Evolutionary conservation across 2,888 invertebrate species (phyloP), one percentile per base, ranked within the genome.

Genomic region (Artemia sinica): DNA sequence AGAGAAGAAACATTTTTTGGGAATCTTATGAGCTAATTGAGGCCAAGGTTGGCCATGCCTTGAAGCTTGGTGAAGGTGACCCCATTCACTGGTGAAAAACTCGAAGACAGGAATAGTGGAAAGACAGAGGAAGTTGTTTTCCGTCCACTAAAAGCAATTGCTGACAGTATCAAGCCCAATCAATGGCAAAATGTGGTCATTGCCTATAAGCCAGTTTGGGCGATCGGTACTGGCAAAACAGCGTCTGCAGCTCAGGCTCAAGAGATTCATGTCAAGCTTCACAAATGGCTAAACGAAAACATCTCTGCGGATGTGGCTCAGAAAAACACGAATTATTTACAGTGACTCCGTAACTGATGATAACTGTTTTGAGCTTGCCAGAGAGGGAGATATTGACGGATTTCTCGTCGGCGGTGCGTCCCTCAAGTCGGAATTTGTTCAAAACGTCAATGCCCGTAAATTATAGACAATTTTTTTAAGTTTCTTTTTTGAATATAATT

Each of bases 361-460:
- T 18, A 18, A 18, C 18, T 18, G 18, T 18, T 1, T 1, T 18
- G 18, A 18, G 18, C 18, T 18, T 18, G 95, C 87, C 1, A 83
- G 85, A 69, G 87, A 91, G 77, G 83, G 86, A 7, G 97, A 98
- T 77, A 94, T 98, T 75, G 98, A 98, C 80, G 98, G 98, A 8
- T 98, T 97, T 80, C 84, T 99, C 14, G 98, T 98, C 8, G 98
- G 98, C 28, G 98, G 98, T 28, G 98, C 98, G 65, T 95, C 96
- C 18, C 82, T 99, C 68, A 98, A 98, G 78, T 93, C 94, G 0
- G 98, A 98, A 77, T 98, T 99, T 78, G 84, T 95, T 69, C 84
- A 91, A 74, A 98, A 99, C 75, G 84, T 97, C 73, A 97, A 96
- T 77, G 91, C 92, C 63, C 75, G 75, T 49, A 67, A 69, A 50